Evolutionary conservation across 2,888 invertebrate genomes (phyloP).

Genomic region (Euphydryas editha): DNA sequence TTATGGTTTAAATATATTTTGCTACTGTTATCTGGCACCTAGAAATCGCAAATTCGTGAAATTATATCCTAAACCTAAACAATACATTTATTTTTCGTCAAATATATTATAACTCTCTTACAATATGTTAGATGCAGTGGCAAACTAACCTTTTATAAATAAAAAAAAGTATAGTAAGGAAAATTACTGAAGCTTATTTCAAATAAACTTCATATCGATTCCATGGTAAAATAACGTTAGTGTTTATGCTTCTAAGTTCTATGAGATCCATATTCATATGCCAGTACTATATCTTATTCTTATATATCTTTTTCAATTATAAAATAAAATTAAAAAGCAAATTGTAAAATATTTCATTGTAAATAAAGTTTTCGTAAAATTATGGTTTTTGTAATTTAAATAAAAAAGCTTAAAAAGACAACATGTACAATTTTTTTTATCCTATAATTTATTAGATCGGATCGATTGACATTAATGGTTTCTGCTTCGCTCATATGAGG

Average conservation of each 20-base stretch:
- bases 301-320: background rate
- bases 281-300: slow-evolving; percentile 8
- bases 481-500: too few species aligned
- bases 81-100: slow-evolving; percentile 8
- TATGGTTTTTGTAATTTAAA: slow-evolving; percentile 6
- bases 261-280: slow-evolving; percentile 1
- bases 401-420: too few species aligned
- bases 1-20: slow-evolving; percentile 6
- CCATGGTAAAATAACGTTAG: background rate
- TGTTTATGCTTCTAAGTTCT: background rate
- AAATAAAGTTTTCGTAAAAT: slow-evolving; percentile 74
- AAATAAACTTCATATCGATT: background rate
- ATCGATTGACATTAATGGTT: too few species aligned
- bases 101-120: slow-evolving; percentile 19
- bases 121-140: background rate
- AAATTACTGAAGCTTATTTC: background rate
- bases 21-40: background rate
- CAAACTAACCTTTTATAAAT: background rate
- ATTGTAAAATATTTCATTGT: slow-evolving; percentile 80
- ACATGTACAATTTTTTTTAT: too few species aligned
- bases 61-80: background rate
- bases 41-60: background rate
- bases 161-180: background rate
- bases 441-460: too few species aligned
- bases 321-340: slow-evolving; percentile 39